Conservation (phyloP, 2,888 invertebrate genomes). For the Oscheius sp. region DNA sequence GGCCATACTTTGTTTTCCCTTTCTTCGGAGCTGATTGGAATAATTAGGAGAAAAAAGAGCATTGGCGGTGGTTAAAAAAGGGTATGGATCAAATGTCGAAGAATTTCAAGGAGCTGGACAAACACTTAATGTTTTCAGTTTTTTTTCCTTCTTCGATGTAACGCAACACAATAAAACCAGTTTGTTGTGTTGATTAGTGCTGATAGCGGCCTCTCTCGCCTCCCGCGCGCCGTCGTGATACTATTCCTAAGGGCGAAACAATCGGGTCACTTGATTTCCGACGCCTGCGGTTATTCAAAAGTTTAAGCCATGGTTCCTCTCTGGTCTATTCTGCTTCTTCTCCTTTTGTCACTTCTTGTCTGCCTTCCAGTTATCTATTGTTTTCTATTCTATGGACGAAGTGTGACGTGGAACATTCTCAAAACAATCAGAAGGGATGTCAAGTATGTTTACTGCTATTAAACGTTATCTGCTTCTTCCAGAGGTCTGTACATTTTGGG, state of each 20-base stretch:
- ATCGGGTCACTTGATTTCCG: slow-evolving; percentile 19
- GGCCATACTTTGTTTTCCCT: too few species aligned
- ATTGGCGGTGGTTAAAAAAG: too few species aligned
- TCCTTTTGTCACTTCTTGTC: neutral
- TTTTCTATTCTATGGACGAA: slow-evolving; percentile 24
- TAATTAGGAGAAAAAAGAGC: too few species aligned
- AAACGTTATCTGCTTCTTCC: neutral
- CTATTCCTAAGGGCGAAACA: slow-evolving; percentile 24
- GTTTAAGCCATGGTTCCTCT: slow-evolving; percentile 7
- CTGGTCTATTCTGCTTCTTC: neutral
- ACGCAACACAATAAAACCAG: neutral
- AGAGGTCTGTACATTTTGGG: slow-evolving; percentile 38
- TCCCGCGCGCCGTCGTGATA: slow-evolving; percentile 28
- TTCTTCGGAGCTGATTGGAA: too few species aligned
- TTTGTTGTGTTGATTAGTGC: slow-evolving; percentile 5
- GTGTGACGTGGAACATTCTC: slow-evolving; percentile 3
- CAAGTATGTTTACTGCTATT: neutral
- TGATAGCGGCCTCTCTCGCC: slow-evolving; percentile 3
- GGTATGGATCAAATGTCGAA: too few species aligned
- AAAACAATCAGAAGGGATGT: slow-evolving; percentile 19
- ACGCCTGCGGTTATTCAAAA: neutral
- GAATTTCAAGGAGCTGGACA: too few species aligned
- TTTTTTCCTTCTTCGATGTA: too few species aligned
- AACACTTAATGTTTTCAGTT: too few species aligned
- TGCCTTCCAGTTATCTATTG: neutral